These are phyloP conservation scores for Cheilosia pagana DNA, from an alignment of 2,888 invertebrate species.

Conservation along the genomic window DNA sequence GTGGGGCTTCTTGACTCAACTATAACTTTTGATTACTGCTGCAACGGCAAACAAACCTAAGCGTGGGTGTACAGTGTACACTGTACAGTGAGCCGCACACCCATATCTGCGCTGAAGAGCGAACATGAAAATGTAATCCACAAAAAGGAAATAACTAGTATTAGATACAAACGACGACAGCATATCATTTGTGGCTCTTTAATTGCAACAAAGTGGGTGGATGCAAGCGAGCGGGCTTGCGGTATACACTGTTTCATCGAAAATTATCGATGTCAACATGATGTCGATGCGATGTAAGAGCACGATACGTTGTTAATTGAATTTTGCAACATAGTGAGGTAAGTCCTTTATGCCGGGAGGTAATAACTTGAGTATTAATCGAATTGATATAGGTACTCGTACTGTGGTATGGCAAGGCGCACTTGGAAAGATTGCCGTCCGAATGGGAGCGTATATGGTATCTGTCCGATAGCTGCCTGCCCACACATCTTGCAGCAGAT, in stretches of 20 bases:
- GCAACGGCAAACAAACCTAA: conserved; percentile 30
- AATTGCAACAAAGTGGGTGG: conserved; percentile 70
- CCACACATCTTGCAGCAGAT: conserved; percentile 37
- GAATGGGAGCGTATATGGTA: not conserved
- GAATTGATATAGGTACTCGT: conserved; percentile 6
- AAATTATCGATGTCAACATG: conserved; percentile 72
- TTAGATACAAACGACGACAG: conserved; percentile 38
- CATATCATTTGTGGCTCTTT: conserved; percentile 66
- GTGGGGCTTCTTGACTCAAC: conserved; percentile 43
- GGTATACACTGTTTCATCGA: conserved; percentile 55
- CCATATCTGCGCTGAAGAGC: conserved; percentile 32
- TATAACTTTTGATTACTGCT: conserved; percentile 48
- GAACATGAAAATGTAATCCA: conserved; percentile 31
- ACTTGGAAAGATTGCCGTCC: conserved; percentile 12
- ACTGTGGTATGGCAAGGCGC: not conserved
- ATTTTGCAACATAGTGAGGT: conserved; percentile 60
- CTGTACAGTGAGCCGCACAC: conserved; percentile 14
- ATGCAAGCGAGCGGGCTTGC: conserved; percentile 33
- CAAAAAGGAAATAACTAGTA: conserved; percentile 23
- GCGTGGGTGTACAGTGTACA: conserved; percentile 41
- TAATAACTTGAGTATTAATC: conserved; percentile 19
- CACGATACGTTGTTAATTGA: conserved; percentile 70
- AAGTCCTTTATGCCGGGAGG: conserved; percentile 39
- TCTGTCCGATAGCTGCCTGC: conserved; percentile 2
- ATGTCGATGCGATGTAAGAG: conserved; percentile 27